These are phyloP conservation scores for Platygyra sinensis DNA, from an alignment of 64 coral and sea anemone genomes.

Conservation along the genomic window DNA sequence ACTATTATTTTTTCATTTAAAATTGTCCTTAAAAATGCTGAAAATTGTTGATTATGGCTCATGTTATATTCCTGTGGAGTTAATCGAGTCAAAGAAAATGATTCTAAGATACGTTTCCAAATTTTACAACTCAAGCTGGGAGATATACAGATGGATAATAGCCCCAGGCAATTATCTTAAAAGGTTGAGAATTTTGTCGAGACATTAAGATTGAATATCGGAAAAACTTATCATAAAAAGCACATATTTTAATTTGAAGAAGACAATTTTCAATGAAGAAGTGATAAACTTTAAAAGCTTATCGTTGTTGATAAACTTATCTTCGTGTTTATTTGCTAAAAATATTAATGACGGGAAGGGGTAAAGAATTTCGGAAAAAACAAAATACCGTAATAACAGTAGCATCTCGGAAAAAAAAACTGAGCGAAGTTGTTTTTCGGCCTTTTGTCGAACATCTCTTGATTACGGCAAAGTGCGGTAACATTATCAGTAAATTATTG, in stretches of 20 bases:
- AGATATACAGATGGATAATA: background rate
- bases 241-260: background rate
- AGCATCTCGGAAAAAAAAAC: background rate
- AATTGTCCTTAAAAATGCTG: background rate
- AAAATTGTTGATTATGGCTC: background rate
- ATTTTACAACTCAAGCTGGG: background rate
- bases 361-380: background rate
- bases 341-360: background rate
- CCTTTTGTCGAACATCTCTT: background rate
- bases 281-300: conserved; percentile 12
- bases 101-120: background rate
- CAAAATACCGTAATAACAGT: background rate
- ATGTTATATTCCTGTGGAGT: background rate
- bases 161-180: too few species aligned
- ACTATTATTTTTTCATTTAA: background rate
- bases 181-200: background rate
- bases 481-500: background rate
- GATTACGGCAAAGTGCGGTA: background rate
- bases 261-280: background rate
- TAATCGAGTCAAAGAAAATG: background rate
- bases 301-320: background rate
- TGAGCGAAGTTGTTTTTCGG: background rate
- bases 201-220: background rate
- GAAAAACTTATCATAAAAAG: background rate
- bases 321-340: background rate